Evolutionary conservation across 2,797 vertebrate genomes (phyloP).

Genomic region (Aphelocoma californica): DNA sequence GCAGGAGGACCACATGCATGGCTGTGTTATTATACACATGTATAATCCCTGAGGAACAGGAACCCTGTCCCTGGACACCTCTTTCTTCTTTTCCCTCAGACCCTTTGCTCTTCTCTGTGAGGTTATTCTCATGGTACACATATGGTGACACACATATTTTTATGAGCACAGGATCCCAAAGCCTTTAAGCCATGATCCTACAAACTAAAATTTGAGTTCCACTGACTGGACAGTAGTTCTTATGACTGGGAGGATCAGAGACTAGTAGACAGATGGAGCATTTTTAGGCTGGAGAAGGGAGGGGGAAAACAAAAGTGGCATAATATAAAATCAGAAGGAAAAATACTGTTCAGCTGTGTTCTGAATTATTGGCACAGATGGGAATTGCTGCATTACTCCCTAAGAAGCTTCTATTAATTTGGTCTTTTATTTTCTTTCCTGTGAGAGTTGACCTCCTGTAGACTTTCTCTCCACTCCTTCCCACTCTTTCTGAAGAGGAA

Average conservation of each 20-base stretch:
- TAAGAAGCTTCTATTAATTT: slow-evolving; percentile 4
- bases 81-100: not conserved
- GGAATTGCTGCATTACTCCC: not conserved
- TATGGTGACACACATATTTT: not conserved
- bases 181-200: not conserved
- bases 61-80: not conserved
- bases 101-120: not conserved
- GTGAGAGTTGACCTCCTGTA: not conserved
- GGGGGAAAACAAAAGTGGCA: not conserved
- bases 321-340: not conserved
- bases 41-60: not conserved
- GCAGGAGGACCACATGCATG: not conserved
- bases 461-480: not conserved
- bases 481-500: not conserved
- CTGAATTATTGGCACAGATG: not conserved
- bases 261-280: not conserved
- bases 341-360: not conserved
- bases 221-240: not conserved
- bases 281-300: not conserved
- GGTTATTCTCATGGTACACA: not conserved
- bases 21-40: not conserved
- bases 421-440: not conserved
- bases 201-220: not conserved
- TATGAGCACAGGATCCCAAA: not conserved
- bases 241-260: not conserved